Conservation (phyloP, 2,113 vertebrate species). For the Mirza zaza region DNA sequence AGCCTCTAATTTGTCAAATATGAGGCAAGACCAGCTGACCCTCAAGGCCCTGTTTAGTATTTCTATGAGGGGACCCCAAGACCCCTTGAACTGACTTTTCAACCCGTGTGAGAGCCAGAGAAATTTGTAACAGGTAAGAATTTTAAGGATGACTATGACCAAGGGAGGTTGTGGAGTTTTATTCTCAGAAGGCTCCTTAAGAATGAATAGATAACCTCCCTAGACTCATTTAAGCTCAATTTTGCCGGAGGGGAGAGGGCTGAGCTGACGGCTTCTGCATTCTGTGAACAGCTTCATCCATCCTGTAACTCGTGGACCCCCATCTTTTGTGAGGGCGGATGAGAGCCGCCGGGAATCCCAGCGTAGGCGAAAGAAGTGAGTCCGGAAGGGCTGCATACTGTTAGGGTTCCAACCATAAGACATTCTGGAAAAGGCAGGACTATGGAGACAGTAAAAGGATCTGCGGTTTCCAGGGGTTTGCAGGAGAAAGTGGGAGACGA, state of each 20-base stretch:
- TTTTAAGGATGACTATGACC: background rate
- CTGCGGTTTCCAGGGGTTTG: background rate
- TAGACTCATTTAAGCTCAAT: rapidly evolving
- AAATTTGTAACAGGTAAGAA: background rate
- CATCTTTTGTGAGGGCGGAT: background rate
- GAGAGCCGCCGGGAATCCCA: background rate
- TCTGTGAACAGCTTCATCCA: background rate
- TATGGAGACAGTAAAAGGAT: rapidly evolving
- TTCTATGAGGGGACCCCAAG: background rate
- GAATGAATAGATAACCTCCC: background rate
- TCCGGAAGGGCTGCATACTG: background rate
- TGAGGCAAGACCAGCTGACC: background rate
- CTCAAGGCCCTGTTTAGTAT: background rate
- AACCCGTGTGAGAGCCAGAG: background rate
- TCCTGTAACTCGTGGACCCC: no score
- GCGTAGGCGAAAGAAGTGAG: background rate
- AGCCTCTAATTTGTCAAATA: background rate
- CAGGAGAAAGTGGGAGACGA: rapidly evolving
- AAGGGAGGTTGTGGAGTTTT: no score
- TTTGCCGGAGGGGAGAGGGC: background rate
- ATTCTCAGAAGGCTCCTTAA: background rate
- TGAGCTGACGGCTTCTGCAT: background rate
- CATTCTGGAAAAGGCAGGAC: background rate
- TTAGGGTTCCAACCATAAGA: background rate
- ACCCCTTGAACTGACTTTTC: background rate